Evolutionary conservation across 2,797 vertebrate species (phyloP).

Genomic region (Phataginus tricuspis): DNA sequence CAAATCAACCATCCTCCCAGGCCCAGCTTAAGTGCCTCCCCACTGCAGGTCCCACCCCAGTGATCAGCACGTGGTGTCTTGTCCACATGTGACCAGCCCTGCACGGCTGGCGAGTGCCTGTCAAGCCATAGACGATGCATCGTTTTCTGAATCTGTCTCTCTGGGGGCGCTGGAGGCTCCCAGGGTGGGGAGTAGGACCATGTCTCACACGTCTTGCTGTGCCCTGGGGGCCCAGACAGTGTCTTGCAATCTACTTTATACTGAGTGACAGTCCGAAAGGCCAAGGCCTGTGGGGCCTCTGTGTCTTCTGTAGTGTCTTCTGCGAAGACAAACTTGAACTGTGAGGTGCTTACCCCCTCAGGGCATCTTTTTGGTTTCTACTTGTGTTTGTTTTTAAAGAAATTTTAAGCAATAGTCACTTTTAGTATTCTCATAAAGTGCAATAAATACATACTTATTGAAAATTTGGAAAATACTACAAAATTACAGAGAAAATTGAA

Average conservation of each 20-base stretch:
- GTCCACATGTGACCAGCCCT: not conserved
- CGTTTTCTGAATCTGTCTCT: not conserved
- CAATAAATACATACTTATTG: not conserved
- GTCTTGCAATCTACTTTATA: no score
- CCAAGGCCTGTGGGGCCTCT: not conserved
- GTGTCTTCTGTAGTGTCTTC: not conserved
- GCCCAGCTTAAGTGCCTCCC: not conserved
- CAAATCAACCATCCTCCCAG: not conserved
- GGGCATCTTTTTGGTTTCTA: not conserved
- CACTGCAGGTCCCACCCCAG: not conserved
- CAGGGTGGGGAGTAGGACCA: not conserved
- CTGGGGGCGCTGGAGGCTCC: not conserved
- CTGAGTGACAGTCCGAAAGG: not conserved
- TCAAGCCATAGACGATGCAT: not conserved
- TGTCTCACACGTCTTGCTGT: not conserved
- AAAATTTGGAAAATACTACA: not conserved
- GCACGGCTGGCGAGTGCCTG: not conserved
- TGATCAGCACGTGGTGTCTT: rapidly evolving
- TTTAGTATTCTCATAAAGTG: not conserved
- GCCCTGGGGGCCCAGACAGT: not conserved
- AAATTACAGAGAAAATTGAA: not conserved
- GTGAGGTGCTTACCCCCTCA: not conserved
- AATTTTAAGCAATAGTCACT: not conserved
- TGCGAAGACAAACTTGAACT: not conserved
- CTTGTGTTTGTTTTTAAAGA: not conserved